A percentile compares a stretch with the other conserved stretches of the same genome.
Evolutionary conservation across 2,797 vertebrate species (phyloP).

Genomic region (Epinephelus awoara): DNA sequence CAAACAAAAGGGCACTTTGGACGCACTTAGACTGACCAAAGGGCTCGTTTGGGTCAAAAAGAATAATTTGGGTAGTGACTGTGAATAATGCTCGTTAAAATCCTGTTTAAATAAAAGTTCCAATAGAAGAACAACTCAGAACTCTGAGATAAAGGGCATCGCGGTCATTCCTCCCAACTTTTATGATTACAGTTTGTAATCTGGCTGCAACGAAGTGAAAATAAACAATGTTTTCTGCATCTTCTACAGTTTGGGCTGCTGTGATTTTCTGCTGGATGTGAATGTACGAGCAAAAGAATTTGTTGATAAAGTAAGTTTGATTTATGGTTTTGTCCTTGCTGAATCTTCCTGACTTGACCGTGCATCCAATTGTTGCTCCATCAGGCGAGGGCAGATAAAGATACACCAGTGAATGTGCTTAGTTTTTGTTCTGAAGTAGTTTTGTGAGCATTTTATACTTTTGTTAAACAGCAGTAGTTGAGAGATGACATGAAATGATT

Average conservation of each 20-base stretch:
- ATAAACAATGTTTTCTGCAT: conserved; percentile 12
- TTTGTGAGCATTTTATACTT: background rate
- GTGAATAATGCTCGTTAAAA: background rate
- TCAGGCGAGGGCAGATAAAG: conserved; percentile 8
- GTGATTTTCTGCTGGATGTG: conserved; percentile 9
- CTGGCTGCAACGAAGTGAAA: background rate
- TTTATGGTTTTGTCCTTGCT: conserved; percentile 49
- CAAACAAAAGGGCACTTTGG: no score
- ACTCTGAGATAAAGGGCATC: background rate
- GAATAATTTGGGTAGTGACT: background rate
- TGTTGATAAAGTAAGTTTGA: conserved; percentile 52
- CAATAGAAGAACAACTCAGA: background rate
- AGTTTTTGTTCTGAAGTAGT: background rate
- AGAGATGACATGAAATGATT: background rate
- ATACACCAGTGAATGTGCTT: background rate
- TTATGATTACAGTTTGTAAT: conserved; percentile 4
- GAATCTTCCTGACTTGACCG: background rate
- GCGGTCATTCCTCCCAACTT: background rate
- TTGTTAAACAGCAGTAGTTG: background rate
- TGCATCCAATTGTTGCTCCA: background rate
- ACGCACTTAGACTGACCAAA: background rate
- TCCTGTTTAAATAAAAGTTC: background rate
- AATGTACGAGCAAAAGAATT: background rate
- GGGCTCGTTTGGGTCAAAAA: background rate
- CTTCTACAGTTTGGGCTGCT: background rate